These are phyloP conservation scores for Melitaea cinxia DNA, from an alignment of 1,140 invertebrate genomes.

Conservation along the genomic window DNA sequence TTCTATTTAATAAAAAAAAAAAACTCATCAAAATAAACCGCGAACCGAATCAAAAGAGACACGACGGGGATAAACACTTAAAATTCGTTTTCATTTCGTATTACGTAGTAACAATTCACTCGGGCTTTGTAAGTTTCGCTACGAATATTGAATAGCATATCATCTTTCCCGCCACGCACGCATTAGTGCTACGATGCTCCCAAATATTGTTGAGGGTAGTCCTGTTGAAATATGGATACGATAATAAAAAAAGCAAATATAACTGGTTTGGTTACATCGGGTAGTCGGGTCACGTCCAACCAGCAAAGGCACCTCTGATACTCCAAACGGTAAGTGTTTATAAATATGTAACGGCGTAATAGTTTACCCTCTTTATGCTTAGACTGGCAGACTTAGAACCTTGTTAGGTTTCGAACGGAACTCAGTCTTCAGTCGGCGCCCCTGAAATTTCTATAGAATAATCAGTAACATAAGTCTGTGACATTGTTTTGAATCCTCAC, in stretches of 20 bases:
- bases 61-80: not conserved
- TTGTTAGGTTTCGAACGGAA: too few relatives aligned
- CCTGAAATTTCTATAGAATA: too few relatives aligned
- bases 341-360: conserved; percentile 28
- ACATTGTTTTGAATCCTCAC: too few relatives aligned
- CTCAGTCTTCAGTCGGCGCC: too few relatives aligned
- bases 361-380: conserved; percentile 16
- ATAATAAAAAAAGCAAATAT: conserved; percentile 79
- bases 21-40: not conserved
- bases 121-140: conserved; percentile 45
- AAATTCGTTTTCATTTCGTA: conserved; percentile 4
- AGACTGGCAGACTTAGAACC: not conserved
- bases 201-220: conserved; percentile 74
- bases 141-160: conserved; percentile 64
- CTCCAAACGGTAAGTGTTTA: conserved; percentile 38
- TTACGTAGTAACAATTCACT: conserved; percentile 61
- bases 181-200: conserved; percentile 70
- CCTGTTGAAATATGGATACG: conserved; percentile 77
- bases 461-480: too few relatives aligned
- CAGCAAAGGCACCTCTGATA: conserved; percentile 45
- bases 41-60: not conserved
- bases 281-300: conserved; percentile 65
- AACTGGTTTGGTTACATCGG: conserved; percentile 47
- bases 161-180: conserved; percentile 73
- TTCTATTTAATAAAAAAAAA: not conserved